Conservation (phyloP, 2,113 vertebrate species). For the Clarias macrocephalus region DNA sequence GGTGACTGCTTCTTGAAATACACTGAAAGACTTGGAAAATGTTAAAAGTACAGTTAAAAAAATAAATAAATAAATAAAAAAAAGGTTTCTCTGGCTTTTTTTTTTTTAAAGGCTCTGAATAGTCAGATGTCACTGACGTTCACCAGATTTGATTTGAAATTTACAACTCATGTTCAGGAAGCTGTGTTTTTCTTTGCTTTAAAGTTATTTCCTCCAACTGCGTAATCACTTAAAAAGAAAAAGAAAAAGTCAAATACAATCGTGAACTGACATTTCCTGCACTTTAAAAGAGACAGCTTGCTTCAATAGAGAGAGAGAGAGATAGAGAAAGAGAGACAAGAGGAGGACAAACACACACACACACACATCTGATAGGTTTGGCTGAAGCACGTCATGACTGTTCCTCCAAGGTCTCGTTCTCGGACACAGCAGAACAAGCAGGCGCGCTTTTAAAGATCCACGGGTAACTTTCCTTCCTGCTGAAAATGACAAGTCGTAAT, state of each 20-base stretch:
- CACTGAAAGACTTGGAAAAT: not conserved
- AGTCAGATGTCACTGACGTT: not conserved
- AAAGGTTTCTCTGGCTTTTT: not conserved
- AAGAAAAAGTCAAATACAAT: not conserved
- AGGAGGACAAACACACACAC: not conserved
- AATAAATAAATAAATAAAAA: too few species aligned
- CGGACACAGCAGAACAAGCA: not conserved
- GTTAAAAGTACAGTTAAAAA: not conserved
- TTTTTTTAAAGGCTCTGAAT: not conserved
- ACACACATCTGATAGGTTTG: conserved; percentile 5
- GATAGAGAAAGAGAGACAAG: not conserved
- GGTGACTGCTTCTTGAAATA: not conserved
- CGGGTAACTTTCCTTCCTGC: not conserved
- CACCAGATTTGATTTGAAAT: not conserved
- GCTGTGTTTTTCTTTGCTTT: not conserved
- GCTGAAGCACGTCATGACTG: not conserved
- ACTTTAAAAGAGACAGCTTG: not conserved
- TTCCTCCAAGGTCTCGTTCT: not conserved
- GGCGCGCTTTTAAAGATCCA: not conserved
- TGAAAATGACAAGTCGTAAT: not conserved
- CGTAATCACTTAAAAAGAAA: not conserved
- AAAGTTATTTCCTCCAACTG: not conserved
- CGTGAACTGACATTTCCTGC: not conserved
- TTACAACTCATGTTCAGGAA: not conserved
- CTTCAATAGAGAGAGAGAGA: not conserved